Evolutionary conservation across 2,113 vertebrate genomes (phyloP).

Genomic region (Microtus oregoni): DNA sequence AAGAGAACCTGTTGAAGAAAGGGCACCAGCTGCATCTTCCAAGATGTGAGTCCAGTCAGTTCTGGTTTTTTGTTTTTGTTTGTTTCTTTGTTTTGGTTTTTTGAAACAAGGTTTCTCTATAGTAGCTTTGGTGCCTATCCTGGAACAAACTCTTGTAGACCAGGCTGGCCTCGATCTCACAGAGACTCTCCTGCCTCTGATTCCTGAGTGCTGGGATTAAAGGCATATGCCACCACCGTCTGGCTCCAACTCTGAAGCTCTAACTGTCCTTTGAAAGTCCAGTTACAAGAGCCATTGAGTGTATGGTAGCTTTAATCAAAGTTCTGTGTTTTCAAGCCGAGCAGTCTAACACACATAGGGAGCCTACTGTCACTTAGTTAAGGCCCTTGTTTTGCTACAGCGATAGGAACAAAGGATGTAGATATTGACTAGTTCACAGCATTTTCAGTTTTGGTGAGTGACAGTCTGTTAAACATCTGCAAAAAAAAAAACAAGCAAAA

Average conservation of each 20-base stretch:
- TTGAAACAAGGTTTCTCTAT: no score
- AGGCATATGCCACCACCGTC: rapidly evolving
- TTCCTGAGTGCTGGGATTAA: no score
- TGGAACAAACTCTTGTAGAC: no score
- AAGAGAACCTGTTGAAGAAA: background rate
- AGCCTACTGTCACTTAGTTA: background rate
- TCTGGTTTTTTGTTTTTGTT: background rate
- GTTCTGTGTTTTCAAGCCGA: background rate
- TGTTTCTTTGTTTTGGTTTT: no score
- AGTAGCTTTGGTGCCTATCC: no score
- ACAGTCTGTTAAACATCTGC: background rate
- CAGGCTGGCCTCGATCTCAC: no score
- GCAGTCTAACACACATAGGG: background rate
- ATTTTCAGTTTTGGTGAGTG: background rate
- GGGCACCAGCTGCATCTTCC: background rate
- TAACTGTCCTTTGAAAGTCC: background rate
- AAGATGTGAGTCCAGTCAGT: background rate
- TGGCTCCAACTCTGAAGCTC: rapidly evolving
- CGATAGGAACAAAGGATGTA: background rate
- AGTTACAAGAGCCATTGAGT: background rate
- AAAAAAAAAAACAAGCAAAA: background rate
- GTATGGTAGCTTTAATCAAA: background rate
- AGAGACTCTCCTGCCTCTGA: no score
- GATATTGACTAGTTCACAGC: background rate
- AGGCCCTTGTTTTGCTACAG: background rate